Evolutionary conservation across 1,140 invertebrate genomes (phyloP).

Genomic region (Catajapyx aquilonaris): DNA sequence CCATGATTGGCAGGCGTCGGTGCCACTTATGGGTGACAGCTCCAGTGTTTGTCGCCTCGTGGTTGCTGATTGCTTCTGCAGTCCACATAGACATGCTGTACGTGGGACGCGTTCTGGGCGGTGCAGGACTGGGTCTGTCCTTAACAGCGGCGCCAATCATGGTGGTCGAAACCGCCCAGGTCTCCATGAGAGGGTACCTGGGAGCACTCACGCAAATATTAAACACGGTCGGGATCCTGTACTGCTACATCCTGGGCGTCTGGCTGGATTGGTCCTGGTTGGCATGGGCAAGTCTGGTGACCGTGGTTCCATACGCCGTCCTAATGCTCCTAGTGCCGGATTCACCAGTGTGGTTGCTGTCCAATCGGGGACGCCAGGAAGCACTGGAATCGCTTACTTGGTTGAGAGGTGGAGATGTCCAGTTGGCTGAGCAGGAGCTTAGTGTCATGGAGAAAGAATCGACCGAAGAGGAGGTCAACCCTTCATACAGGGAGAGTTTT

Average conservation of each 20-base stretch:
- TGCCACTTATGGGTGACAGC: neutral
- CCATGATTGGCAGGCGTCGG: neutral
- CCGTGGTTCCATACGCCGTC: neutral
- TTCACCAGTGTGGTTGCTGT: neutral
- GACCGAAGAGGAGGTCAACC: no score
- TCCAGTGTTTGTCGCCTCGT: neutral
- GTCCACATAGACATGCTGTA: neutral
- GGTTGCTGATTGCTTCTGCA: neutral
- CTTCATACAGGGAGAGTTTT: no score
- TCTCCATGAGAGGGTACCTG: neutral
- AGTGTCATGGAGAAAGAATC: no score
- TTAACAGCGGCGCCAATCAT: neutral
- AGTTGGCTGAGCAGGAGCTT: no score
- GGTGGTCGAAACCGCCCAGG: neutral
- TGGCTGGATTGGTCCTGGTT: neutral
- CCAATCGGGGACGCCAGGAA: no score
- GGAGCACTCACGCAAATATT: neutral
- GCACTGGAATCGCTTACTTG: no score
- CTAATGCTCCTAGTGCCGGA: neutral
- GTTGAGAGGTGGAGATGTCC: no score
- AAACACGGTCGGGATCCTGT: neutral
- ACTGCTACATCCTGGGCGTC: neutral
- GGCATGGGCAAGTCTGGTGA: neutral
- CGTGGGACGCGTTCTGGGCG: neutral
- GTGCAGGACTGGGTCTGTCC: neutral